Percentiles rank a stretch among this genome's conserved stretches.
These are phyloP conservation scores for Zosterops lateralis DNA, from an alignment of 2,113 vertebrate species.

Conservation along the genomic window DNA sequence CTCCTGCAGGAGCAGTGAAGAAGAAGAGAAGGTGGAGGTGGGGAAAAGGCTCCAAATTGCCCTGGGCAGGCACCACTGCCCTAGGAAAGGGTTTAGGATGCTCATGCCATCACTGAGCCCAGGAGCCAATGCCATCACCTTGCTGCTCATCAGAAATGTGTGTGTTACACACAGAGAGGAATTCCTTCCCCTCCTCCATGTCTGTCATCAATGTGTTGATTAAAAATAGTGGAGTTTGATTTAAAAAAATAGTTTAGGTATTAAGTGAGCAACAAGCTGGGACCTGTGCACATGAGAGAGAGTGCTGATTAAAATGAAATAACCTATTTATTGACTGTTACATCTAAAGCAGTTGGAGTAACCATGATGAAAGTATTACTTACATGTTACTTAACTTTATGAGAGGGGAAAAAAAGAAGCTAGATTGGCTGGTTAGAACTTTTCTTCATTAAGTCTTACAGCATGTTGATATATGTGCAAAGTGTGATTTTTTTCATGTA, in stretches of 20 bases:
- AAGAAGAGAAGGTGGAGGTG: background rate
- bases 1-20: background rate
- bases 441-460: background rate
- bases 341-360: background rate
- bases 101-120: fast-evolving
- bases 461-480: background rate
- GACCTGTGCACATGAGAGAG: background rate
- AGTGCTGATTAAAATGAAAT: background rate
- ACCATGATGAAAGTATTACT: background rate
- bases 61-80: background rate
- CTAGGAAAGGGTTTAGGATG: background rate
- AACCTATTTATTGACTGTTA: background rate
- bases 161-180: background rate
- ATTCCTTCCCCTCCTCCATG: background rate
- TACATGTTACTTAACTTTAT: background rate
- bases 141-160: background rate
- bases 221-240: background rate
- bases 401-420: background rate
- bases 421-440: background rate
- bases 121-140: background rate
- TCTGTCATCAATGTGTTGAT: constrained; percentile 1
- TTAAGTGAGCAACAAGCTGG: constrained; percentile 9
- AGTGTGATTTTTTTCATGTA: background rate
- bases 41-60: background rate
- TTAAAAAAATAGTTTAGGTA: background rate